Base-by-base conservation (phyloP, 2,797 vertebrate genomes). In the Rhinophrynus dorsalis region DNA sequence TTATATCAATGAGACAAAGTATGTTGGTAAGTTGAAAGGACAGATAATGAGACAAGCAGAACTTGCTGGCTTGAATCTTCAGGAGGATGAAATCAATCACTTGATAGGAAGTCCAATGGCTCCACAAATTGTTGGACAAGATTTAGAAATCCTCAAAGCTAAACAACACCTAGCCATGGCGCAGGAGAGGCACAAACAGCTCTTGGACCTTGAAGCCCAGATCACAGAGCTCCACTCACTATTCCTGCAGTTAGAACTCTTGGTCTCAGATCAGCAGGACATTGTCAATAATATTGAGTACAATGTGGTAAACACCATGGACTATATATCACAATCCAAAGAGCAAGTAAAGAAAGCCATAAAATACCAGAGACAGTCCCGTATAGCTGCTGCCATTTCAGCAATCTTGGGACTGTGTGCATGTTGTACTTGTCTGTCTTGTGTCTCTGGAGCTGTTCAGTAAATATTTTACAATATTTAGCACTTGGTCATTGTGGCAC, bases 191-290 rank as follows among this genome's bases (percentile, higher is more conserved):
- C 85, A 79, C 42, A 77, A 56, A 51, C 84, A 89, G 75, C 79
- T 89, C 8, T 65, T 83, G 1, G 83, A 83, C 32, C 73, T 89
- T 70, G 85, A 88, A 18, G 69, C 9, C 8, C 84, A 83, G 75
- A 75, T 87, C 52, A 29, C 11, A 0, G 83, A 88, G 67, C 75
- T 89, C 23, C 79, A 68, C 1, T 35, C 51, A 5, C 79, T 89
- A 18, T 88, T 87, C 73, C 29, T 83, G 10, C 77, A 78, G 73
- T 54, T 87, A 69, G 81, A 85, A 35, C 55, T 78, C 32, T 67
- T 87, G 67, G 75, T 83, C 27, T 66, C 68, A 0, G 80, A 81
- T 67, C 83, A 85, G 74, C 79, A 84, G 1, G 79, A 82, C 1
- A 56, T 76, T 0, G 7, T 82, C 6, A 75, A 89, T 76, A 83